Conservation (phyloP, 2,888 invertebrate genomes). For the Phoronis australis region DNA sequence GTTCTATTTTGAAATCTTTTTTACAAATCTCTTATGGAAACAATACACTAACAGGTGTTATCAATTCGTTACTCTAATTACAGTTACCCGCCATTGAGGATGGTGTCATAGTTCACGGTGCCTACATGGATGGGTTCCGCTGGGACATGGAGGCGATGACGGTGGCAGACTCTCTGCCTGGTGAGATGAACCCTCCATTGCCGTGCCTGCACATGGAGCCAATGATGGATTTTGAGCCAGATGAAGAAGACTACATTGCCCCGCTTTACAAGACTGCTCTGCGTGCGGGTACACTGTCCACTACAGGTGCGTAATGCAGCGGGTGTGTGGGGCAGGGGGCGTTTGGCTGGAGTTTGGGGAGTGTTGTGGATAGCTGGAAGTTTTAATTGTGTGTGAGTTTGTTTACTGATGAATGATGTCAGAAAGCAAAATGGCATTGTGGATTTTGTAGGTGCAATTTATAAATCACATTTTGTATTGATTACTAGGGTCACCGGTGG, state of each 20-base stretch:
- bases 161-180: conserved; percentile 54
- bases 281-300: conserved; percentile 53
- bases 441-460: too few species aligned
- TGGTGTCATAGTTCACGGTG: conserved; percentile 53
- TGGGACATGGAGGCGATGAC: conserved; percentile 44
- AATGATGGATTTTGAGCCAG: conserved; percentile 55
- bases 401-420: background rate
- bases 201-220: conserved; percentile 68
- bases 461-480: too few species aligned
- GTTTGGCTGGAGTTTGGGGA: background rate
- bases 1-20: too few species aligned
- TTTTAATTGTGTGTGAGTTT: too few species aligned
- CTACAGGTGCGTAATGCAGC: conserved; percentile 45
- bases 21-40: too few species aligned
- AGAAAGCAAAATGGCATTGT: background rate
- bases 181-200: conserved; percentile 70
- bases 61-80: too few species aligned
- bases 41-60: too few species aligned
- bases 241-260: conserved; percentile 39
- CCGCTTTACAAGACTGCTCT: conserved; percentile 53
- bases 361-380: background rate
- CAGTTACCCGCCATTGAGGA: conserved; percentile 40
- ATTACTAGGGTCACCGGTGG: too few species aligned
- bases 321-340: background rate
- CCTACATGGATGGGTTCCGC: conserved; percentile 53